Evolutionary conservation across 2,888 invertebrate genomes (phyloP).

Genomic region (Mesorhabditis sp.): DNA sequence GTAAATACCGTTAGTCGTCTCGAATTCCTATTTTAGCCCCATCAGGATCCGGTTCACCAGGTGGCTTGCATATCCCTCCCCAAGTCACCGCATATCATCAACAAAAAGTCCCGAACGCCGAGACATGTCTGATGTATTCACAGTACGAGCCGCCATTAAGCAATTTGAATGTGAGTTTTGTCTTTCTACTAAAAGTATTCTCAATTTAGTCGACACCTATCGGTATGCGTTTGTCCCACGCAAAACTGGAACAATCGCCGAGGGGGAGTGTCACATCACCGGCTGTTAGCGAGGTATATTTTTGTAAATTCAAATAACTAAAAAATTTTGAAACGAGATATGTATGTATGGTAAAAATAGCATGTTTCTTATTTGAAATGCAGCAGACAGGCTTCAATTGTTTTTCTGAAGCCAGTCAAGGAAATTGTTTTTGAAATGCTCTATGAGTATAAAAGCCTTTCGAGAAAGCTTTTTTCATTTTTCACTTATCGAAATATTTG

Average conservation of each 20-base stretch:
- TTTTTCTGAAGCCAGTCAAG: neutral
- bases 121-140: conserved; percentile 35
- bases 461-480: no score
- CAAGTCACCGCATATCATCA: neutral
- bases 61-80: neutral
- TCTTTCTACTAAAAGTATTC: no score
- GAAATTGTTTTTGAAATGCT: neutral
- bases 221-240: neutral
- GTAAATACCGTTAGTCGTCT: neutral
- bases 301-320: neutral
- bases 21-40: neutral
- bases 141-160: conserved; percentile 35
- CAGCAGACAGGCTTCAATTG: neutral
- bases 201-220: neutral
- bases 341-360: no score
- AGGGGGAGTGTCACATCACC: neutral
- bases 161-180: conserved; percentile 24
- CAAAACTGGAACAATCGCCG: neutral
- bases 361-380: no score
- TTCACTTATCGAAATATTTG: no score
- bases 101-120: conserved; percentile 7
- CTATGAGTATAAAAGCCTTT: no score
- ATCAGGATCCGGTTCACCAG: neutral
- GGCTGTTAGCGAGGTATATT: neutral
- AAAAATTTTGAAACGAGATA: no score